Base-by-base conservation (phyloP, 92 coral and sea anemone species). In the Palythoa caribaeorum region DNA sequence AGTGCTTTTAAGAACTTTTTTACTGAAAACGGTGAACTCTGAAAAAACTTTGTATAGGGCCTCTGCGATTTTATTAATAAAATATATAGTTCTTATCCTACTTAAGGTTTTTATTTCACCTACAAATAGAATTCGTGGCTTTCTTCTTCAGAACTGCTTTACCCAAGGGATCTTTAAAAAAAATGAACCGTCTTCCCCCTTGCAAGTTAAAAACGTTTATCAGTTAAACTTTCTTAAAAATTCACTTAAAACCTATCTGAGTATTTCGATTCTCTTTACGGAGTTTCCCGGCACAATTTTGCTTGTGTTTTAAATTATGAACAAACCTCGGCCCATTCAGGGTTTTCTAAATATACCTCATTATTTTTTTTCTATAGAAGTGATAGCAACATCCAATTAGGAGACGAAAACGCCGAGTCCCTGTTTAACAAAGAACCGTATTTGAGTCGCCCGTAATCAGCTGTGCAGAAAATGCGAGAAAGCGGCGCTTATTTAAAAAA, bases 361-460 rank as follows among this genome's bases (percentile, higher is more conserved):
- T 80, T 80, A 40, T 62, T 40, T 66, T 63, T 38, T 66, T 47
- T 81, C 62, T 81, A 65, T 66, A 81, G 76, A 11, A 3, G 19
- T 65, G 86, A 81, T 65, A 66, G 86, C 71, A 81, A 66, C 62
- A 66, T 65, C 75, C 86, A 81, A 81, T 81, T 81, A 81, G 38
- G 60, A 63, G 76, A 44, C 50, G 86, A 81, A 44, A 81, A 65
- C 86, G 60, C 62, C 44, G 21, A 48, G 75, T 63, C 76, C 86
- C 20, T 66, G 76, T 81, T 81, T 81, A 81, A 81, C 86, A 65
- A 81, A 63, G 86, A 81, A 44, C 86, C 66, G 13, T 80, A 81
- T 81, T 66, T 47, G 75, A 81, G 86, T 66, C 60, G 20, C 40
- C 47, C n/a, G 86, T 44, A 44, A 81, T 81, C 86, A 81, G 86